Evolutionary conservation across 2,888 invertebrate species (phyloP).

Genomic region (Clistopyga incitator): DNA sequence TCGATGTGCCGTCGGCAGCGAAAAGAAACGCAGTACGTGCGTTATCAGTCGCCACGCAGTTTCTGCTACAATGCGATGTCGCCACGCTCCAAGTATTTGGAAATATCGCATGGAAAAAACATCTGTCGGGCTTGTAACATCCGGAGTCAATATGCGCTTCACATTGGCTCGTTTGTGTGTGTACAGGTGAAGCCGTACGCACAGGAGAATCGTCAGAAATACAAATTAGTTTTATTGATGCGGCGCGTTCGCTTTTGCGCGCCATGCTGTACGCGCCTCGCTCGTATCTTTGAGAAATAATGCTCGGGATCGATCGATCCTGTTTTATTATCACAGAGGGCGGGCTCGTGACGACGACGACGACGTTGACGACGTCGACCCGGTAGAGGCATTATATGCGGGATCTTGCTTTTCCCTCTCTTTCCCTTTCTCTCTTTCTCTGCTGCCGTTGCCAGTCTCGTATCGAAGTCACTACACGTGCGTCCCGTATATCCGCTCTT

Average conservation of each 20-base stretch:
- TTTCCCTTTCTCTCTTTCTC: conserved; percentile 1
- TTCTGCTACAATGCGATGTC: conserved; percentile 32
- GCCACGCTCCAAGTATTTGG: conserved; percentile 37
- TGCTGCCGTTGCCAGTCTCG: conserved; percentile 6
- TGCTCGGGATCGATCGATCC: conserved; percentile 17
- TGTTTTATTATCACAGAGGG: conserved; percentile 30
- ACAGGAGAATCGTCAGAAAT: conserved; percentile 43
- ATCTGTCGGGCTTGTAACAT: conserved; percentile 45
- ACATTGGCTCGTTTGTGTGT: conserved; percentile 54
- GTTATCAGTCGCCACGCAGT: conserved; percentile 22
- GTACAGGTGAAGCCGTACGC: conserved; percentile 56
- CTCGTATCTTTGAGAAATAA: conserved; percentile 42
- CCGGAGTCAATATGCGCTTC: conserved; percentile 56
- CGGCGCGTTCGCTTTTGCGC: neutral
- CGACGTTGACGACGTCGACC: neutral
- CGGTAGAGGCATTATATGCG: conserved; percentile 45
- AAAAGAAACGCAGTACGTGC: conserved; percentile 5
- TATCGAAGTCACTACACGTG: conserved; percentile 48
- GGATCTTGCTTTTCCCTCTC: conserved; percentile 42
- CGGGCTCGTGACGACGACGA: neutral
- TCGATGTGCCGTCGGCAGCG: neutral
- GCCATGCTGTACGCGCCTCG: neutral
- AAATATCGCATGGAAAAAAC: conserved; percentile 47
- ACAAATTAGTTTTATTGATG: conserved; percentile 35
- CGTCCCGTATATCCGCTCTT: conserved; percentile 52